Conservation (phyloP, 2,797 vertebrate species). For the Aplochiton taeniatus region DNA sequence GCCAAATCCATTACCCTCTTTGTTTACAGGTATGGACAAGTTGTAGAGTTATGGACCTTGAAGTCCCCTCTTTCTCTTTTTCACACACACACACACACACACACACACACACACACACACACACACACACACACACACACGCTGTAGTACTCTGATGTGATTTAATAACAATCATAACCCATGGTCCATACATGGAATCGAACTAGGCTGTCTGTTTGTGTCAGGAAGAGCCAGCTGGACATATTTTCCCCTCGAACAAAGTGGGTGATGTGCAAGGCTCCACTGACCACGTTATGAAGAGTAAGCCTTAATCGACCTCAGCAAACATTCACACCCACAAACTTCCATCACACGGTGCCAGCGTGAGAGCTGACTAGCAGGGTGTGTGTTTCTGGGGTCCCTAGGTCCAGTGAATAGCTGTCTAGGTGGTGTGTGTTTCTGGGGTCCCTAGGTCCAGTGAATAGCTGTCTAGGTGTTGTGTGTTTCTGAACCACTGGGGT, state of each 20-base stretch:
- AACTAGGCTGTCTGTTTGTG: slow-evolving; percentile 33
- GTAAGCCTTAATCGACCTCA: too few relatives aligned
- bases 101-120: not conserved
- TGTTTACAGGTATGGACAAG: too few relatives aligned
- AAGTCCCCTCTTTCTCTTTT: not conserved
- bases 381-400: too few relatives aligned
- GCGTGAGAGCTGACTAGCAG: slow-evolving; percentile 40
- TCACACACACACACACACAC: slow-evolving; percentile 18
- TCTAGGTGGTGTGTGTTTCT: too few relatives aligned
- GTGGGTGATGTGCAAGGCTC: slow-evolving; percentile 10
- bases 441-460: slow-evolving; percentile 33
- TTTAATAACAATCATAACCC: slow-evolving; percentile 53
- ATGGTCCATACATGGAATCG: slow-evolving; percentile 42
- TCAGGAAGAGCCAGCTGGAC: slow-evolving; percentile 42
- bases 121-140: slow-evolving; percentile 14
- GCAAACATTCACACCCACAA: slow-evolving; percentile 14
- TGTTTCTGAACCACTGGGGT: slow-evolving; percentile 50
- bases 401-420: slow-evolving; percentile 50
- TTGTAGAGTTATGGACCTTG: too few relatives aligned
- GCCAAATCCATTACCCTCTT: too few relatives aligned
- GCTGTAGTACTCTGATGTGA: slow-evolving; percentile 23
- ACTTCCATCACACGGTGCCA: slow-evolving; percentile 26
- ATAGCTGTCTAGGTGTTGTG: slow-evolving; percentile 49
- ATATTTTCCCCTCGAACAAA: slow-evolving; percentile 37
- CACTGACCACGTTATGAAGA: not conserved